Conservation (phyloP, 2,113 vertebrate species). For the Pampusana beccarii region DNA sequence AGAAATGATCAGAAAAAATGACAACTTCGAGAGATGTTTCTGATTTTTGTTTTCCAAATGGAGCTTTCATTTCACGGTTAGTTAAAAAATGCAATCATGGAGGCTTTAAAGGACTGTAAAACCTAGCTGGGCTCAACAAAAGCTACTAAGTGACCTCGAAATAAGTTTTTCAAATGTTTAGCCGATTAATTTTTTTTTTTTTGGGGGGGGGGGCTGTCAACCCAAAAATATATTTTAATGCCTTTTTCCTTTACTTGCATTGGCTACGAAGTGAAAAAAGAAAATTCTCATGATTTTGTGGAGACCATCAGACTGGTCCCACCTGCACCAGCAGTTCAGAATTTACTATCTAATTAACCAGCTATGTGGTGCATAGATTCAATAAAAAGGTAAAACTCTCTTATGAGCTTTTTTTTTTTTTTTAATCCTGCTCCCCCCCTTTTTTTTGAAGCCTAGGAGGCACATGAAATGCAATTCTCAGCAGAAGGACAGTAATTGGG, state of each 20-base stretch:
- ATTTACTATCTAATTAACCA: not conserved
- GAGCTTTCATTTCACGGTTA: not conserved
- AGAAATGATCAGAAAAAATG: not conserved
- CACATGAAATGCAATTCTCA: slow-evolving; percentile 45
- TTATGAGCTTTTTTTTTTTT: not conserved
- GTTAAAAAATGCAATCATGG: not conserved
- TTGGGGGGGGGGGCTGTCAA: not conserved
- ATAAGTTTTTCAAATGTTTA: not conserved
- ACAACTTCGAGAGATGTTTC: not conserved
- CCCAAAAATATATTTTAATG: not conserved
- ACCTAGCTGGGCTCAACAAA: not conserved
- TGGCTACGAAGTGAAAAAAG: not conserved
- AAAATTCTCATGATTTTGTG: not conserved
- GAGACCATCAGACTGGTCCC: not conserved
- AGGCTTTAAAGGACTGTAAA: not conserved
- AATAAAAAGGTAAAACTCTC: not conserved
- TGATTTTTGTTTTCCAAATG: not conserved
- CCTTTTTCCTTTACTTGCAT: not conserved
- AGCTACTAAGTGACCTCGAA: not conserved
- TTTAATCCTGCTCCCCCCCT: not conserved
- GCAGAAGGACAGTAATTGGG: slow-evolving; percentile 52
- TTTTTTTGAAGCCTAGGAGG: not conserved
- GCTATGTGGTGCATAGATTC: not conserved
- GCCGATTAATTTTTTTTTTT: not conserved
- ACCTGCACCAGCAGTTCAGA: not conserved